phyloP scores from a whole-genome alignment of 2,797 vertebrate genomes.

The Psittacula echo region DNA sequence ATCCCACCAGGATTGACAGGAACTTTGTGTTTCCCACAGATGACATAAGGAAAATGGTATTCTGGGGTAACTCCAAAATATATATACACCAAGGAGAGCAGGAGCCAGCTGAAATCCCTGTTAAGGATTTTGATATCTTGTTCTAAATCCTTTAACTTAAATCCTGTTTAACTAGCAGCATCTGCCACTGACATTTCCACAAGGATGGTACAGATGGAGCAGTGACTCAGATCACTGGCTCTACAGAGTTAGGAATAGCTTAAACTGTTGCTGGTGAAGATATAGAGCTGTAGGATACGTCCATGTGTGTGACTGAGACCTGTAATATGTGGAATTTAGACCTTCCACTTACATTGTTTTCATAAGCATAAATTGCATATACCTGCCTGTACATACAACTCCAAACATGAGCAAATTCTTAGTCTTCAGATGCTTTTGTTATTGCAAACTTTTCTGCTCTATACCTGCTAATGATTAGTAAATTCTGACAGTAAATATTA shows the following conservation, averaged over 20 bases:
- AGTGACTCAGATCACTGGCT: slow-evolving; percentile 60
- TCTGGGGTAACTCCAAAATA: neutral
- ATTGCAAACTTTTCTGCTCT: neutral
- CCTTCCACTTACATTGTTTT: neutral
- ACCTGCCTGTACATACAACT: neutral
- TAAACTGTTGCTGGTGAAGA: slow-evolving; percentile 19
- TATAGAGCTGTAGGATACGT: neutral
- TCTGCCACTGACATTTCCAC: slow-evolving; percentile 58
- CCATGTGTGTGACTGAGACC: neutral
- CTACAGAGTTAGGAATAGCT: neutral
- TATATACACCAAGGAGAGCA: neutral
- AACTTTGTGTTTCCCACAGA: neutral
- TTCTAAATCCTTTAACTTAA: slow-evolving; percentile 50
- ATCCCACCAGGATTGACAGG: neutral
- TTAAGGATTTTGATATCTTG: slow-evolving; percentile 42
- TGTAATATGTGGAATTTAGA: neutral
- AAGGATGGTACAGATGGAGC: slow-evolving; percentile 61
- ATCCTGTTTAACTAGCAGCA: slow-evolving; percentile 53
- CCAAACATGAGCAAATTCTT: neutral
- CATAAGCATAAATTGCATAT: neutral
- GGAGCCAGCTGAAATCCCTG: slow-evolving; percentile 20
- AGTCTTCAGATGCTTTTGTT: neutral
- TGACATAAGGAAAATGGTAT: neutral
- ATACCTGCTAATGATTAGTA: neutral
- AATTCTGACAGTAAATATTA: neutral